Conservation (phyloP, 1,140 invertebrate genomes). For the Frieseomelitta varia region DNA sequence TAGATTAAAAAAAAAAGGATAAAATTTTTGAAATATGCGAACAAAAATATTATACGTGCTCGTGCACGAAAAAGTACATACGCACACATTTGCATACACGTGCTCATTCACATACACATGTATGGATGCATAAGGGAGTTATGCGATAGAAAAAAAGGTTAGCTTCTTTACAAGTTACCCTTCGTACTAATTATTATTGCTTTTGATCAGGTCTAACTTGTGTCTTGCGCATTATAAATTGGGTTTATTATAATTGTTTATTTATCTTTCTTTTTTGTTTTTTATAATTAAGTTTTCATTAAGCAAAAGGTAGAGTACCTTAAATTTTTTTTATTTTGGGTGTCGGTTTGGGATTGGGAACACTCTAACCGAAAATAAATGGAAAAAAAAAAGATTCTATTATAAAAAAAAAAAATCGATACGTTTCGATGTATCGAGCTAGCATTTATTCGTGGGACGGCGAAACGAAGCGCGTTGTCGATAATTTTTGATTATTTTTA, state of each 20-base stretch:
- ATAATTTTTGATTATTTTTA: slow-evolving; percentile 12
- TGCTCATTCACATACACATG: slow-evolving; percentile 39
- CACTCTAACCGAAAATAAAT: slow-evolving; percentile 72
- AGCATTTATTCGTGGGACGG: slow-evolving; percentile 18
- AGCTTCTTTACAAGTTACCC: slow-evolving; percentile 58
- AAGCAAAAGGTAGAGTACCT: slow-evolving; percentile 36
- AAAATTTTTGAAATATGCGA: slow-evolving; percentile 48
- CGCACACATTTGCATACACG: slow-evolving; percentile 38
- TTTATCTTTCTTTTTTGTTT: slow-evolving; percentile 33
- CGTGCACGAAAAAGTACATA: background rate
- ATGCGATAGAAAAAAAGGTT: slow-evolving; percentile 26
- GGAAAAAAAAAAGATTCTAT: slow-evolving; percentile 56
- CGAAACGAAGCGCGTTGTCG: slow-evolving; percentile 41
- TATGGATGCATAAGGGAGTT: slow-evolving; percentile 41
- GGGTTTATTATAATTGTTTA: slow-evolving; percentile 61
- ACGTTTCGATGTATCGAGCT: slow-evolving; percentile 32
- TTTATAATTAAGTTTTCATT: slow-evolving; percentile 55
- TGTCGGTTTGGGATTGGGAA: slow-evolving; percentile 75
- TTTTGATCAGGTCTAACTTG: slow-evolving; percentile 65
- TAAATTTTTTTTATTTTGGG: slow-evolving; percentile 66
- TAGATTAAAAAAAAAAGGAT: background rate
- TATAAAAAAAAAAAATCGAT: slow-evolving; percentile 24
- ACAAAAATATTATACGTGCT: slow-evolving; percentile 46
- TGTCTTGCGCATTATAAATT: slow-evolving; percentile 64
- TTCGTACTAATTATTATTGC: slow-evolving; percentile 59